Percentiles rank a stretch among this genome's conserved stretches.
These are phyloP conservation scores for Willisornis vidua DNA, from an alignment of 2,113 vertebrate genomes.

Conservation along the genomic window DNA sequence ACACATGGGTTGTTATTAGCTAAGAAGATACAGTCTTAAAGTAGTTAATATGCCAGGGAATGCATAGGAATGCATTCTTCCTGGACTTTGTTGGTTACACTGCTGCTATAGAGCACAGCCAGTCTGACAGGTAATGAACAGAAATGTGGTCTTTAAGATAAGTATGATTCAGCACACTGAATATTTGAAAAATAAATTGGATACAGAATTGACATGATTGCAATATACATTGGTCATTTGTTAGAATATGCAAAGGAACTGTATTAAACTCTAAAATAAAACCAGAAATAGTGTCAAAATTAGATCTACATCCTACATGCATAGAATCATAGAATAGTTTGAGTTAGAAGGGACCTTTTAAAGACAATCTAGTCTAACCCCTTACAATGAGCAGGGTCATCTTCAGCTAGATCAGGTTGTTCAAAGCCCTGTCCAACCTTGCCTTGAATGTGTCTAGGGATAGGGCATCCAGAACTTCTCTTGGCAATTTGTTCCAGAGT, in stretches of 20 bases:
- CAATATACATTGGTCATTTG: not conserved
- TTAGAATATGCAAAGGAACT: not conserved
- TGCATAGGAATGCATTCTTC: not conserved
- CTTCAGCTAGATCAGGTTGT: not conserved
- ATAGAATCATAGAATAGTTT: not conserved
- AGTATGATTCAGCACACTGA: not conserved
- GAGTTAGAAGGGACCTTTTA: not conserved
- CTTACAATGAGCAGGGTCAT: not conserved
- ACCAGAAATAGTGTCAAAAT: not conserved
- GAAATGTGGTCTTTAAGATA: conserved; percentile 22
- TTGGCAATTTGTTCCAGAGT: not conserved
- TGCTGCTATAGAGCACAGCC: not conserved
- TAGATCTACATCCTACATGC: not conserved
- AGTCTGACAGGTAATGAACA: not conserved
- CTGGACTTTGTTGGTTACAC: not conserved
- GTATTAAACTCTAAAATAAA: not conserved
- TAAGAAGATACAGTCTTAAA: not conserved
- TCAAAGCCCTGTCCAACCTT: not conserved
- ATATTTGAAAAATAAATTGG: conserved; percentile 12
- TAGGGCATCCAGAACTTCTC: not conserved
- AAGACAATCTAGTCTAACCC: not conserved
- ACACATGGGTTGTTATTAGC: not conserved
- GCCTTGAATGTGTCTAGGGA: not conserved
- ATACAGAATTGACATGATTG: not conserved
- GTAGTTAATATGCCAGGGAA: not conserved